Conservation (phyloP, 2,113 vertebrate species). For the Cercopithecus mona region DNA sequence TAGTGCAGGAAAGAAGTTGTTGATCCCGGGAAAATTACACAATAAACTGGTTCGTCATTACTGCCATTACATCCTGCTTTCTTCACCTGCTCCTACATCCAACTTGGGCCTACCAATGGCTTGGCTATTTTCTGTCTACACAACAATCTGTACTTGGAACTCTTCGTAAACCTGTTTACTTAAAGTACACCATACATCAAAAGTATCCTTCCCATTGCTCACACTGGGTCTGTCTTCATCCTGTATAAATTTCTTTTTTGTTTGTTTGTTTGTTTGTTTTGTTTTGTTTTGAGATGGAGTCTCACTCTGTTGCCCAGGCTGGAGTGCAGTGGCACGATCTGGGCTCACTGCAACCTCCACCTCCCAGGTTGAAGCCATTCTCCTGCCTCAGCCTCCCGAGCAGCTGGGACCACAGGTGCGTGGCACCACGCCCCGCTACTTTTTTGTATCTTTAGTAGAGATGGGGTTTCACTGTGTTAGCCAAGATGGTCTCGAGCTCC, state of each 20-base stretch:
- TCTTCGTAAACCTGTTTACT: background rate
- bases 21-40: background rate
- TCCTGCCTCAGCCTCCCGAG: too few relatives aligned
- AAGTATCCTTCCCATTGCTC: background rate
- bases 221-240: background rate
- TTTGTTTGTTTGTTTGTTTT: too few relatives aligned
- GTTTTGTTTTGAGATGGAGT: too few relatives aligned
- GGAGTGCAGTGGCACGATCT: too few relatives aligned
- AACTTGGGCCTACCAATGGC: background rate
- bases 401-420: too few relatives aligned
- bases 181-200: background rate
- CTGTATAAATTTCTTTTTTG: background rate
- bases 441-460: too few relatives aligned
- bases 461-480: too few relatives aligned
- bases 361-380: too few relatives aligned
- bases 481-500: too few relatives aligned
- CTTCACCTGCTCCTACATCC: too few relatives aligned
- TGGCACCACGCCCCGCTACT: rapidly evolving
- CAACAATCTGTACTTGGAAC: background rate
- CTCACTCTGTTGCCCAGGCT: too few relatives aligned
- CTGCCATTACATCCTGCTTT: background rate
- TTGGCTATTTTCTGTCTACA: background rate
- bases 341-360: too few relatives aligned
- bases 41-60: background rate
- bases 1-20: background rate